These are phyloP conservation scores for Uropetala carovei DNA, from an alignment of 2,888 invertebrate genomes.

Conservation along the genomic window DNA sequence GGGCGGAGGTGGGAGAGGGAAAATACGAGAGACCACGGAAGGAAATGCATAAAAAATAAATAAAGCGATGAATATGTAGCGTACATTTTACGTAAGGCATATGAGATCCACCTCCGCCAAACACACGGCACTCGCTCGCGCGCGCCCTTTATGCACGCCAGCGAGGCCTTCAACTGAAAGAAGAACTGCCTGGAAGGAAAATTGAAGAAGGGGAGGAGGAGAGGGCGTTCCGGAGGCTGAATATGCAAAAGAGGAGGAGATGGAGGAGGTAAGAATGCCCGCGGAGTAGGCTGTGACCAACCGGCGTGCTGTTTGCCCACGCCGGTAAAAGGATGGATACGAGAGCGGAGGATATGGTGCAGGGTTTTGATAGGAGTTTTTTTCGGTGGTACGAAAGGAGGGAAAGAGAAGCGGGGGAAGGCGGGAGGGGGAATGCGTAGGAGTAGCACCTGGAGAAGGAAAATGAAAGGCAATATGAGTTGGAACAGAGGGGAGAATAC, in stretches of 20 bases:
- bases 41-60: constrained; percentile 59
- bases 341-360: neutral
- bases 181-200: constrained; percentile 30
- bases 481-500: neutral
- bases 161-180: neutral
- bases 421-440: constrained; percentile 45
- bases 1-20: neutral
- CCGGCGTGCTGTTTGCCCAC: constrained; percentile 27
- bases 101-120: constrained; percentile 51
- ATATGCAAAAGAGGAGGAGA: constrained; percentile 55
- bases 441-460: constrained; percentile 51
- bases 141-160: constrained; percentile 52
- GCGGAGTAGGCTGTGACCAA: neutral
- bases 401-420: neutral
- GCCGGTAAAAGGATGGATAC: constrained; percentile 27
- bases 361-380: constrained; percentile 13
- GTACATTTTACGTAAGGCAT: constrained; percentile 63
- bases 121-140: neutral
- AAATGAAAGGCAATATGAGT: constrained; percentile 40
- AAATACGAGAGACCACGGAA: neutral
- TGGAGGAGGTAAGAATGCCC: neutral
- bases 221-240: constrained; percentile 37
- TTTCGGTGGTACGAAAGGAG: neutral
- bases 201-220: constrained; percentile 45
- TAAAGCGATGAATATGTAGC: constrained; percentile 64